Evolutionary conservation across 2,888 invertebrate genomes (phyloP).

Genomic region (Romanomermis culicivorax): DNA sequence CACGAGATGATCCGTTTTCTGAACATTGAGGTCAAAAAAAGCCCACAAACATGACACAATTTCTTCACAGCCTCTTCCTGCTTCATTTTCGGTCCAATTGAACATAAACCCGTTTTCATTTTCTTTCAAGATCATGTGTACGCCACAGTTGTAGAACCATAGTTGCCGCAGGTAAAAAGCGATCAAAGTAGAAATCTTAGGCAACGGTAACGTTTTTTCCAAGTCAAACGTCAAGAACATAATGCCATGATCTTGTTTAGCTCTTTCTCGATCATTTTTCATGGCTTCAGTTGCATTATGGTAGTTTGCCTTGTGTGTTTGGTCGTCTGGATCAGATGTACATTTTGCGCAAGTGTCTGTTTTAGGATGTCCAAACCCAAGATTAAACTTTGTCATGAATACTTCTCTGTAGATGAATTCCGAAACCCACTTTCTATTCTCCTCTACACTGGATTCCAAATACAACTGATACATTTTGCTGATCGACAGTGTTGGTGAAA

Average conservation of each 20-base stretch:
- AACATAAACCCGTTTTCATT: neutral
- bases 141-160: neutral
- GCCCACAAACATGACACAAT: neutral
- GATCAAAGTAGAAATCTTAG: neutral
- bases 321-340: neutral
- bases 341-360: neutral
- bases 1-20: neutral
- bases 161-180: constrained; percentile 3
- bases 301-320: neutral
- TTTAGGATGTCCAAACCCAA: neutral
- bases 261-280: neutral
- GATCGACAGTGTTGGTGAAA: neutral
- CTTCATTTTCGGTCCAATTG: neutral
- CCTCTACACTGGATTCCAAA: neutral
- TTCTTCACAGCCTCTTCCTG: too few species aligned
- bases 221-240: neutral
- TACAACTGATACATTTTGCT: neutral
- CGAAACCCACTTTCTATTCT: neutral
- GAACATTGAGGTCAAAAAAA: neutral
- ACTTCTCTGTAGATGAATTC: too few species aligned
- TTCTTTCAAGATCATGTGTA: neutral
- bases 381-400: neutral
- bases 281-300: neutral
- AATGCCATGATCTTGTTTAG: neutral
- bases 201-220: constrained; percentile 1